phyloP scores from a whole-genome alignment of 2,888 invertebrate species.

The Hyposoter didymator region DNA sequence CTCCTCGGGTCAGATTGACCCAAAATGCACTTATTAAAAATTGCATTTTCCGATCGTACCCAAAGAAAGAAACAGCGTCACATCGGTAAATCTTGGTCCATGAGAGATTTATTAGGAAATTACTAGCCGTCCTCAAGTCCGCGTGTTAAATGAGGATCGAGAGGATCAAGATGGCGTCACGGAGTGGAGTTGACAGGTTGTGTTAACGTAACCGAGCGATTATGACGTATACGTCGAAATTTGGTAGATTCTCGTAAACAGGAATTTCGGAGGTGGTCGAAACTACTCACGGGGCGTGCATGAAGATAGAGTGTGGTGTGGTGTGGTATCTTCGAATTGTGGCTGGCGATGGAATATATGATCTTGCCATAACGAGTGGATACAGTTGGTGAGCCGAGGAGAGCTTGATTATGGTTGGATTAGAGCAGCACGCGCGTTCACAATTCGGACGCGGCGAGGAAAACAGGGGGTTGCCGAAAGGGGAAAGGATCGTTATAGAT shows the following conservation, averaged over 20 bases:
- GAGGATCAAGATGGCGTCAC: constrained; percentile 37
- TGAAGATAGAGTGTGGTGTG: constrained; percentile 37
- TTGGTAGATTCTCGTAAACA: constrained; percentile 59
- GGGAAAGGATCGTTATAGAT: constrained; percentile 81
- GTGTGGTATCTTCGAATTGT: constrained; percentile 63
- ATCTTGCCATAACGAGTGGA: constrained; percentile 51
- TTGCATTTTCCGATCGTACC: not conserved
- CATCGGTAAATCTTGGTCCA: not conserved
- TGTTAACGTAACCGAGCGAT: constrained; percentile 58
- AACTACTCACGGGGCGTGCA: constrained; percentile 9
- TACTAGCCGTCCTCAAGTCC: constrained; percentile 28
- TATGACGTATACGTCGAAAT: constrained; percentile 63
- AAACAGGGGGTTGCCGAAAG: constrained; percentile 22
- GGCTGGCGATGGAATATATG: constrained; percentile 58
- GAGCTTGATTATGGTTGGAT: constrained; percentile 79
- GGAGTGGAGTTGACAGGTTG: constrained; percentile 53
- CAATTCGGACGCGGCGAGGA: not conserved
- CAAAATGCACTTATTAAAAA: not conserved
- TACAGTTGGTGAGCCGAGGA: constrained; percentile 47
- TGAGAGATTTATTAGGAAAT: constrained; percentile 4
- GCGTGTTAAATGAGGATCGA: constrained; percentile 51
- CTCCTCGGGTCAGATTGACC: too few relatives aligned
- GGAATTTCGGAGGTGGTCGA: constrained; percentile 54
- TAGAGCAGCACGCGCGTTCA: constrained; percentile 66
- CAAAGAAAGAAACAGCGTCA: not conserved